Conservation (phyloP, 2,113 vertebrate genomes). For the Tricholaema leucomelas region DNA sequence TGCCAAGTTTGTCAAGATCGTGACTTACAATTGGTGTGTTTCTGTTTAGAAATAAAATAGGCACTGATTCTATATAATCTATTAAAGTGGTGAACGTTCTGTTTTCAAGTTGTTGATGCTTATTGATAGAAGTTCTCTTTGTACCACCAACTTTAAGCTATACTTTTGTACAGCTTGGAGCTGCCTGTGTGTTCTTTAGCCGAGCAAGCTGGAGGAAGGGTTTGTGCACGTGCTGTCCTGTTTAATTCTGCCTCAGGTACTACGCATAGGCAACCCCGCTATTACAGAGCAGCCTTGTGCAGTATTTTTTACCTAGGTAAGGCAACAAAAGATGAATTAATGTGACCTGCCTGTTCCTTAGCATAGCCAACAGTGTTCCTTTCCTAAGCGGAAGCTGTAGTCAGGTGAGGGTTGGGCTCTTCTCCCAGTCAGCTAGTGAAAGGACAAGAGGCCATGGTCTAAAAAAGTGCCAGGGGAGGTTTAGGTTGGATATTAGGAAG, state of each 20-base stretch:
- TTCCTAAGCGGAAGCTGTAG: too few species aligned
- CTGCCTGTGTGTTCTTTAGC: background rate
- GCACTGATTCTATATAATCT: background rate
- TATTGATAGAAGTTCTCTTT: background rate
- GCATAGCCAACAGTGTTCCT: background rate
- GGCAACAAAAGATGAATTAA: background rate
- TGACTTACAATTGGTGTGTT: background rate
- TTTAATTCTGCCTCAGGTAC: background rate
- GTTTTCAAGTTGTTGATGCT: background rate
- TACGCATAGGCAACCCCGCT: too few species aligned
- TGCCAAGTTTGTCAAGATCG: background rate
- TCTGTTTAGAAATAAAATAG: background rate
- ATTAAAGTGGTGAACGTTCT: background rate
- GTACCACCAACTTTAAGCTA: background rate
- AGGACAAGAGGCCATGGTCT: too few species aligned
- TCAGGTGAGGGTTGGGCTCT: too few species aligned
- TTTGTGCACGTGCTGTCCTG: accelerated
- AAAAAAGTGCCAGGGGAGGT: too few species aligned
- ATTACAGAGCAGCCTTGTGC: background rate
- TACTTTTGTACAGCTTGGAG: background rate
- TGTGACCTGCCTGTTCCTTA: background rate
- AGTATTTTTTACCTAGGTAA: background rate
- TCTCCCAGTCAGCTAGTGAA: too few species aligned
- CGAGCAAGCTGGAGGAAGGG: background rate
- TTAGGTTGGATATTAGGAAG: too few species aligned